phyloP scores from a whole-genome alignment of 1,140 invertebrate species.

The Cydia strobilella region DNA sequence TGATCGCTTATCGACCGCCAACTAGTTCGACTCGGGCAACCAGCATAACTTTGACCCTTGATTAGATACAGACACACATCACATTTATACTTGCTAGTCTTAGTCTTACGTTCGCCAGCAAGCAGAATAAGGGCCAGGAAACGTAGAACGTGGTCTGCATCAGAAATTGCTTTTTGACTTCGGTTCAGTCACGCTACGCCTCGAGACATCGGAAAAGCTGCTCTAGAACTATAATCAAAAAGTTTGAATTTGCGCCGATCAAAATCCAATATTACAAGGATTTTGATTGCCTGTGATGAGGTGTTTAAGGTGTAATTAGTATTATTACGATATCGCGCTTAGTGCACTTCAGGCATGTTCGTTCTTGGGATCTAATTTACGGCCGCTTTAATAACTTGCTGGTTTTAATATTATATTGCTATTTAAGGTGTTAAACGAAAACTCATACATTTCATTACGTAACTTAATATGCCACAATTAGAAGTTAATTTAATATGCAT shows the following conservation, averaged over 20 bases:
- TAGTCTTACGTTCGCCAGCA: not conserved
- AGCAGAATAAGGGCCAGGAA: slow-evolving; percentile 51
- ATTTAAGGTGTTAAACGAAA: no score
- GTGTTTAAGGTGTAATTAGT: not conserved
- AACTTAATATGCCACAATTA: no score
- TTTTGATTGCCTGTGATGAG: not conserved
- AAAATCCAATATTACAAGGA: not conserved
- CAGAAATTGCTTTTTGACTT: slow-evolving; percentile 51
- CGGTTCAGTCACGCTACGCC: slow-evolving; percentile 45
- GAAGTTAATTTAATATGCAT: no score
- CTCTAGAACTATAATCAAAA: not conserved
- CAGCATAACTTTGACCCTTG: not conserved
- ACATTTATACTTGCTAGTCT: not conserved
- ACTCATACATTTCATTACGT: no score
- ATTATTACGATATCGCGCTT: slow-evolving; percentile 4
- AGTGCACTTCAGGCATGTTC: not conserved
- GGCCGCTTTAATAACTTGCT: not conserved
- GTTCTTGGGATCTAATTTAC: not conserved
- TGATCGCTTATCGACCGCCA: not conserved
- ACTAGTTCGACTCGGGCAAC: not conserved
- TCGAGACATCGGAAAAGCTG: slow-evolving; percentile 32
- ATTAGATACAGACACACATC: not conserved
- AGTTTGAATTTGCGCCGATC: not conserved
- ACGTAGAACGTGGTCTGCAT: slow-evolving; percentile 60
- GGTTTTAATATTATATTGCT: not conserved